Percentiles rank a stretch among this genome's conserved stretches.
phyloP scores from a whole-genome alignment of 1,140 invertebrate genomes.

The Heliconius congener region DNA sequence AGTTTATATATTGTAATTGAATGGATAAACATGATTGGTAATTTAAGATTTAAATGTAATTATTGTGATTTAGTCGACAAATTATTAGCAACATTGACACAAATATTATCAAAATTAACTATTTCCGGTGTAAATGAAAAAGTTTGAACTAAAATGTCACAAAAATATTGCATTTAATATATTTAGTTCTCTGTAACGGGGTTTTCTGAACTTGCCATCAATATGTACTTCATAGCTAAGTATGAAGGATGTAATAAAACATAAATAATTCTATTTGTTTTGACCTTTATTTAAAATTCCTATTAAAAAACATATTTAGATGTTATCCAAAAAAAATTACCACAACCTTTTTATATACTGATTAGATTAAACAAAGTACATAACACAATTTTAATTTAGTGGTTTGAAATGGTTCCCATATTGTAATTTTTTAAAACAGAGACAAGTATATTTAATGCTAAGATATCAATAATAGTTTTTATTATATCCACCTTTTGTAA shows the following conservation, averaged over 20 bases:
- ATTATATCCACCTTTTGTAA: no score
- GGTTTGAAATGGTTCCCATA: background rate
- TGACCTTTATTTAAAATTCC: background rate
- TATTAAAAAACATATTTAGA: background rate
- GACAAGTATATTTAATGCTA: background rate
- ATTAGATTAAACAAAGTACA: background rate
- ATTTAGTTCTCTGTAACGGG: constrained; percentile 29
- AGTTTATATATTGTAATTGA: background rate
- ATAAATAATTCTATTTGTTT: background rate
- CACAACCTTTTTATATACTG: background rate
- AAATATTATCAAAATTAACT: background rate
- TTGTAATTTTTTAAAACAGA: background rate
- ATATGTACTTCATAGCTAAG: constrained; percentile 54
- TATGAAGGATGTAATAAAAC: constrained; percentile 42
- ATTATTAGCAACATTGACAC: background rate
- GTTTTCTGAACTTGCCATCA: constrained; percentile 64
- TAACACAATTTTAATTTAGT: background rate
- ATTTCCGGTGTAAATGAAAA: background rate
- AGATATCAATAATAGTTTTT: no score
- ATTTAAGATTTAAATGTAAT: background rate
- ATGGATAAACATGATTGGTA: background rate
- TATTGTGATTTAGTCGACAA: background rate
- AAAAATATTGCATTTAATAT: constrained; percentile 57
- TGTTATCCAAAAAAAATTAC: background rate
- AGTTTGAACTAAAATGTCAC: constrained; percentile 19